Percentiles rank a stretch among this genome's conserved stretches.
Evolutionary conservation across 2,113 vertebrate species (phyloP).

Genomic region (Terrapene triunguis): DNA sequence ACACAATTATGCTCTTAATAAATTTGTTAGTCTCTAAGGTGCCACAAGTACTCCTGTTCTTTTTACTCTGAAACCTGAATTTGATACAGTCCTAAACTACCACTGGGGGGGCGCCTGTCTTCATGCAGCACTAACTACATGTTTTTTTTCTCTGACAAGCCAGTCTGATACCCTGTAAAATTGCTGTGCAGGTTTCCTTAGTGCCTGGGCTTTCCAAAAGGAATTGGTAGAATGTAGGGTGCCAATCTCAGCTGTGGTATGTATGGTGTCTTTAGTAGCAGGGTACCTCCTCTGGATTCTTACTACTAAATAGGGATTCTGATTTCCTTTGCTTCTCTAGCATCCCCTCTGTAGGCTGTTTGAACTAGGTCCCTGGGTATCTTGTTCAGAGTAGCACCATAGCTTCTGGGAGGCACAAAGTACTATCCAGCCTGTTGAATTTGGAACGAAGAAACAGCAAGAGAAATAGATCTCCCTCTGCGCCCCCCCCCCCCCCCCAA

Average conservation of each 20-base stretch:
- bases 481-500: no score
- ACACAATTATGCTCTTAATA: no score
- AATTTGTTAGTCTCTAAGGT: no score
- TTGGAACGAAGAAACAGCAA: neutral
- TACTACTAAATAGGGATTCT: neutral
- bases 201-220: neutral
- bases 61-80: no score
- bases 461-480: no score
- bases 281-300: neutral
- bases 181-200: neutral
- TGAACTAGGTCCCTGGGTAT: neutral
- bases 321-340: neutral
- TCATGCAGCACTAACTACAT: neutral
- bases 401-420: neutral
- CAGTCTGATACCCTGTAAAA: neutral
- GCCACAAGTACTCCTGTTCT: no score
- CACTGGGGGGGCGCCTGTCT: neutral
- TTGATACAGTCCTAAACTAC: neutral
- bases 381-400: neutral
- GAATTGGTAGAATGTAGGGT: neutral
- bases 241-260: neutral
- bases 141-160: neutral
- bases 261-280: neutral
- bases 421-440: neutral
- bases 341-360: neutral